Evolutionary conservation across 2,113 vertebrate genomes (phyloP).

Genomic region (Notarius lentiginosus): DNA sequence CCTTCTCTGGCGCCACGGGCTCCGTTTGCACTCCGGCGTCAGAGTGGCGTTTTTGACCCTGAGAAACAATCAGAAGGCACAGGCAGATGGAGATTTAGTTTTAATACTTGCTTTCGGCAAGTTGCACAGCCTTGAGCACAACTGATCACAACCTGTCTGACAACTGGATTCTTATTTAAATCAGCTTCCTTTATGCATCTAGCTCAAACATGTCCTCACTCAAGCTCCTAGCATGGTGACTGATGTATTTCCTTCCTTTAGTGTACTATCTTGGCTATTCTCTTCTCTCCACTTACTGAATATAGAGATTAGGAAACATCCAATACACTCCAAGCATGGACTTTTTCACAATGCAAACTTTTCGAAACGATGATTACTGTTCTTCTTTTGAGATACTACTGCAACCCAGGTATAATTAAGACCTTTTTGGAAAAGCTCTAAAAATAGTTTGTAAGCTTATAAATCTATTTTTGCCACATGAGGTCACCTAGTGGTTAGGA

Average conservation of each 20-base stretch:
- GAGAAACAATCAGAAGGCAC: slow-evolving; percentile 52
- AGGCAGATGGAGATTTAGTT: neutral
- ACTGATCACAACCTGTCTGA: slow-evolving; percentile 46
- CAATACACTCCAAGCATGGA: no score
- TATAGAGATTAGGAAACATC: neutral
- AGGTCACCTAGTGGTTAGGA: slow-evolving; percentile 67
- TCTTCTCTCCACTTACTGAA: neutral
- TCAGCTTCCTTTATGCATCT: slow-evolving; percentile 25
- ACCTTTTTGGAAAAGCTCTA: neutral
- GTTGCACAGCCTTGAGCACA: slow-evolving; percentile 41
- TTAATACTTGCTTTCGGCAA: neutral
- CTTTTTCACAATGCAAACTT: no score
- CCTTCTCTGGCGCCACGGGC: slow-evolving; percentile 81
- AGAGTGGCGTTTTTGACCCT: slow-evolving; percentile 87
- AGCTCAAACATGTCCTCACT: slow-evolving; percentile 35
- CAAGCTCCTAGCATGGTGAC: neutral
- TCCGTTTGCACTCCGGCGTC: slow-evolving; percentile 92
- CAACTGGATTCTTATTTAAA: slow-evolving; percentile 37
- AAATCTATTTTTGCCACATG: slow-evolving; percentile 32
- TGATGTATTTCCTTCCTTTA: neutral
- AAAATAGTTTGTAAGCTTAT: neutral
- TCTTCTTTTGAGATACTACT: neutral
- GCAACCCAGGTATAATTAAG: neutral
- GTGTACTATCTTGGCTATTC: neutral
- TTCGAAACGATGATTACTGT: neutral